Percentiles rank a stretch among this genome's conserved stretches.
Conservation (phyloP, 1,140 invertebrate genomes). For the Ceratina calcarata region DNA sequence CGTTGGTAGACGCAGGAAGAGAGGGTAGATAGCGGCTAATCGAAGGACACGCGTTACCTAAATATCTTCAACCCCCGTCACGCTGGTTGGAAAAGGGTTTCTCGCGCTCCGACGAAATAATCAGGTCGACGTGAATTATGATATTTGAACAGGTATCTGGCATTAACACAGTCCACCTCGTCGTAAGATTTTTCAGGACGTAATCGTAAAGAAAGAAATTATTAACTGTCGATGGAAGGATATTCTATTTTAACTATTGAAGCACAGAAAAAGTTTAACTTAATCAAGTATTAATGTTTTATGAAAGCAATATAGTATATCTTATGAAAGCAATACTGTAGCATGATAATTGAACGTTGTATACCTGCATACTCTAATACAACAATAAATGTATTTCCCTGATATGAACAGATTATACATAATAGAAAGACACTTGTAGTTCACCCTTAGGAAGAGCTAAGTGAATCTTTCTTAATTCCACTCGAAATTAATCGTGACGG, state of each 20-base stretch:
- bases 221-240: too few species aligned
- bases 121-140: constrained; percentile 24
- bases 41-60: constrained; percentile 46
- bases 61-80: constrained; percentile 46
- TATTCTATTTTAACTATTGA: too few species aligned
- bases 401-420: too few species aligned
- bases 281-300: too few species aligned
- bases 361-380: too few species aligned
- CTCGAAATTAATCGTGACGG: constrained; percentile 35
- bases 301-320: too few species aligned
- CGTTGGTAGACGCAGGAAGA: constrained; percentile 31
- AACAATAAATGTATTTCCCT: too few species aligned
- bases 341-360: too few species aligned
- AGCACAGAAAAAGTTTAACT: too few species aligned
- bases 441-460: too few species aligned
- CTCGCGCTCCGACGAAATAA: neutral
- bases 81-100: constrained; percentile 26
- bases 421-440: neutral
- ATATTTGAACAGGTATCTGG: neutral
- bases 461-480: neutral
- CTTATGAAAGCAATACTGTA: too few species aligned
- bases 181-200: neutral
- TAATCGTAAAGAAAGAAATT: too few species aligned
- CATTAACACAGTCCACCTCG: neutral
- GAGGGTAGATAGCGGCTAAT: constrained; percentile 53